These are phyloP conservation scores for Scotopteryx bipunctaria DNA, from an alignment of 2,888 invertebrate genomes.

Conservation along the genomic window DNA sequence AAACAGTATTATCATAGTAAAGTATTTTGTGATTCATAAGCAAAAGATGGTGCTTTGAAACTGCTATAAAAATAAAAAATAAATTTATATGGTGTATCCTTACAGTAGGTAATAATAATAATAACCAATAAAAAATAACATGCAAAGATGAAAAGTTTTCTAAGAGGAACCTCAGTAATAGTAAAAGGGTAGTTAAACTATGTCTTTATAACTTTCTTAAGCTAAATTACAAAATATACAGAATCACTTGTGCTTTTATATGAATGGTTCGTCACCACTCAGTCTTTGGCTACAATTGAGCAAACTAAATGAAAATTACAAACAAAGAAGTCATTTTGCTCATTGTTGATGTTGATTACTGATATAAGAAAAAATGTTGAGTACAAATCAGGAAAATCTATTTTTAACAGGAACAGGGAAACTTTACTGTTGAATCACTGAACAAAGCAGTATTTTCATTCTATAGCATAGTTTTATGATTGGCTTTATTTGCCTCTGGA, in stretches of 20 bases:
- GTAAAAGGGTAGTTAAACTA: not conserved
- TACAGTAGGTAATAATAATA: not conserved
- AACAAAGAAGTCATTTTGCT: not conserved
- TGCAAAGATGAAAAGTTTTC: conserved; percentile 10
- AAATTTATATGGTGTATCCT: conserved; percentile 3
- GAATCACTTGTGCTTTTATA: conserved; percentile 33
- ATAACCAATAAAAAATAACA: conserved; percentile 12
- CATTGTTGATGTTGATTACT: too few relatives aligned
- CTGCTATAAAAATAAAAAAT: conserved; percentile 13
- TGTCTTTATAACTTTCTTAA: conserved; percentile 9
- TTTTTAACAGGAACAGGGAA: too few relatives aligned
- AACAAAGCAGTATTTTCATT: too few relatives aligned
- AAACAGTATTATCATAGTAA: too few relatives aligned
- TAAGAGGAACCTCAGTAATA: conserved; percentile 9
- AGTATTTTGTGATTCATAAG: not conserved
- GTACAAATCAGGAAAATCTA: too few relatives aligned
- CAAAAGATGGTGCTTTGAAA: conserved; percentile 2
- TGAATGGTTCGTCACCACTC: conserved; percentile 47
- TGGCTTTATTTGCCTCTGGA: too few relatives aligned
- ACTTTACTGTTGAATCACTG: too few relatives aligned
- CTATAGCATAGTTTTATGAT: too few relatives aligned
- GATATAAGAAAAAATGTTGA: too few relatives aligned
- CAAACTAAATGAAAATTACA: conserved; percentile 43
- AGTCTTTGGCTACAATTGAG: conserved; percentile 77
- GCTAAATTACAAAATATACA: conserved; percentile 30